Conservation (phyloP, 2,888 invertebrate species). For the Plagodis pulveraria region DNA sequence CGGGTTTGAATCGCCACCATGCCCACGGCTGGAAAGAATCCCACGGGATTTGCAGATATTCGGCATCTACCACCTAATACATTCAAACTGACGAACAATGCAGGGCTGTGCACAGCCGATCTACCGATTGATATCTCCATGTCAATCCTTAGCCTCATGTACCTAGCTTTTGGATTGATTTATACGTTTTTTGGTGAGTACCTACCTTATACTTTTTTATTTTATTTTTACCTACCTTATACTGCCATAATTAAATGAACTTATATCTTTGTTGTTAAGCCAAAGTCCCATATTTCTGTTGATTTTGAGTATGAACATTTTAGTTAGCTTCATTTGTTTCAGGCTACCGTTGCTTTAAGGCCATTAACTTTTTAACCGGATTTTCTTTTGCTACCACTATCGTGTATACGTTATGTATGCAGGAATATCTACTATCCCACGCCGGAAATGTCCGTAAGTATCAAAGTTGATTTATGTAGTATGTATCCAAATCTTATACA, state of each 20-base stretch:
- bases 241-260: too few species aligned
- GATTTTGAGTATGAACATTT: too few species aligned
- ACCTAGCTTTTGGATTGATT: constrained; percentile 92
- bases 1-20: not conserved
- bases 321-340: constrained; percentile 38
- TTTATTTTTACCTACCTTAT: too few species aligned
- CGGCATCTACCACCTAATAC: not conserved
- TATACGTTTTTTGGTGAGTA: constrained; percentile 92
- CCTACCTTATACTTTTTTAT: too few species aligned
- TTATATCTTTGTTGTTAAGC: too few species aligned
- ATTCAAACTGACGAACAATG: too few species aligned
- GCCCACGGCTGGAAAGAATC: not conserved
- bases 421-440: constrained; percentile 91
- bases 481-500: too few species aligned
- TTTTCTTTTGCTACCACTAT: constrained; percentile 93
- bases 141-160: constrained; percentile 72
- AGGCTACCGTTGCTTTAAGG: constrained; percentile 96
- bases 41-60: not conserved
- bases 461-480: not conserved
- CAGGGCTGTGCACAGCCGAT: not conserved
- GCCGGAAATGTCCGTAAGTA: constrained; percentile 89
- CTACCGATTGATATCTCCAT: not conserved
- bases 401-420: constrained; percentile 92
- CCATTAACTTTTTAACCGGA: constrained; percentile 94
- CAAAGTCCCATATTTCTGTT: too few species aligned